Evolutionary conservation across 1,140 invertebrate species (phyloP).

Genomic region (Drosophila prosaltans): DNA sequence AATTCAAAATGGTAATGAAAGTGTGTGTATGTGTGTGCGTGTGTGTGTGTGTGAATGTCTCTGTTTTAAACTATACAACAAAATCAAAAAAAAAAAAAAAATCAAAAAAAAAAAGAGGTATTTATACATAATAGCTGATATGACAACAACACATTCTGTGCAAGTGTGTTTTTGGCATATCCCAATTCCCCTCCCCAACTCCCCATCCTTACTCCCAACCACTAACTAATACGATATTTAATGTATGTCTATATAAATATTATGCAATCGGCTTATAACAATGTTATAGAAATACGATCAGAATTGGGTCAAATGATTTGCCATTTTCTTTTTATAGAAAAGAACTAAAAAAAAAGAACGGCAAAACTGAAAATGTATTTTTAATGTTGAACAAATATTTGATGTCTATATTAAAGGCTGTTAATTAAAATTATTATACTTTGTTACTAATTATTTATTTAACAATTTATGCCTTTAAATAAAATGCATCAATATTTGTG

Average conservation of each 20-base stretch:
- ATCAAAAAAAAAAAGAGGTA: not conserved
- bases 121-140: constrained; percentile 1
- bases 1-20: constrained; percentile 13
- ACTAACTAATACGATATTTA: not conserved
- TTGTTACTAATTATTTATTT: constrained; percentile 8
- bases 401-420: constrained; percentile 24
- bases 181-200: not conserved
- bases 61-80: constrained; percentile 42
- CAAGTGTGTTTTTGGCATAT: not conserved
- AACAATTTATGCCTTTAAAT: not conserved
- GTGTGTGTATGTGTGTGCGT: constrained; percentile 18
- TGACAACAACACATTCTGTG: not conserved
- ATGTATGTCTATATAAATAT: constrained; percentile 10
- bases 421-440: constrained; percentile 33
- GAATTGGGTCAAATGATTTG: not conserved
- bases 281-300: not conserved
- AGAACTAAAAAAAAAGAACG: not conserved
- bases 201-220: not conserved
- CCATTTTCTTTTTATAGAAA: not conserved
- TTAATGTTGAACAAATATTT: constrained; percentile 6
- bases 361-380: not conserved
- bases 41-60: constrained; percentile 31
- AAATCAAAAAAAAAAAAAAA: constrained; percentile 25
- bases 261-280: constrained; percentile 2
- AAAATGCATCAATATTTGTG: constrained; percentile 13